Conservation (phyloP, 2,797 vertebrate genomes). For the Malurus splendens region DNA sequence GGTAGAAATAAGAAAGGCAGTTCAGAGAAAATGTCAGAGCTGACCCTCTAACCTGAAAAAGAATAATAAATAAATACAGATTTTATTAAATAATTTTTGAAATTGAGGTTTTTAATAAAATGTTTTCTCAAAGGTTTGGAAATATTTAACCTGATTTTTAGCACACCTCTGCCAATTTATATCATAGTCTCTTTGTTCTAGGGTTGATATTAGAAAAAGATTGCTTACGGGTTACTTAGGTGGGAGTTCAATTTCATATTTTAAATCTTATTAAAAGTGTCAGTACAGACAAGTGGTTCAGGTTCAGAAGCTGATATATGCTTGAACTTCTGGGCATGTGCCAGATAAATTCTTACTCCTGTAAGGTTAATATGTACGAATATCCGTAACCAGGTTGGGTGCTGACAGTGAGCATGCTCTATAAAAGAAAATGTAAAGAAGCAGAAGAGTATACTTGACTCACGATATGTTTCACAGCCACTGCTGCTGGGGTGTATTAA, state of each 20-base stretch:
- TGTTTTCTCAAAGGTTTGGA: neutral
- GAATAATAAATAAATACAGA: neutral
- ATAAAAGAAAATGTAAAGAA: neutral
- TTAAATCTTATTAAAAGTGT: neutral
- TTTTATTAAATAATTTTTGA: neutral
- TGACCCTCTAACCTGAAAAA: neutral
- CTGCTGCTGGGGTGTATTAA: neutral
- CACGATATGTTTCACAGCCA: accelerated
- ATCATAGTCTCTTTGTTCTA: neutral
- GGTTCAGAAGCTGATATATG: neutral
- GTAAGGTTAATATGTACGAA: neutral
- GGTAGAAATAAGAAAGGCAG: neutral
- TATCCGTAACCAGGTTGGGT: neutral
- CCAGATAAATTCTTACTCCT: neutral
- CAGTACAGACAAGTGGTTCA: neutral
- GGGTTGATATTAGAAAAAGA: neutral
- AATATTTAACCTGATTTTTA: neutral
- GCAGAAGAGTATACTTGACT: neutral
- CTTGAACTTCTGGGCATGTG: neutral
- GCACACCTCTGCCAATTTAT: neutral
- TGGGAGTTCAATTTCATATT: neutral
- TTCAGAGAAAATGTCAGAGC: neutral
- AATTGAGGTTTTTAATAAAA: neutral
- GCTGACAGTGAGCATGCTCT: neutral
- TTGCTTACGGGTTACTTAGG: neutral